Percentiles rank a stretch among this genome's conserved stretches.
Evolutionary conservation across 2,888 invertebrate genomes (phyloP).

Genomic region (Habroteleia sp.): DNA sequence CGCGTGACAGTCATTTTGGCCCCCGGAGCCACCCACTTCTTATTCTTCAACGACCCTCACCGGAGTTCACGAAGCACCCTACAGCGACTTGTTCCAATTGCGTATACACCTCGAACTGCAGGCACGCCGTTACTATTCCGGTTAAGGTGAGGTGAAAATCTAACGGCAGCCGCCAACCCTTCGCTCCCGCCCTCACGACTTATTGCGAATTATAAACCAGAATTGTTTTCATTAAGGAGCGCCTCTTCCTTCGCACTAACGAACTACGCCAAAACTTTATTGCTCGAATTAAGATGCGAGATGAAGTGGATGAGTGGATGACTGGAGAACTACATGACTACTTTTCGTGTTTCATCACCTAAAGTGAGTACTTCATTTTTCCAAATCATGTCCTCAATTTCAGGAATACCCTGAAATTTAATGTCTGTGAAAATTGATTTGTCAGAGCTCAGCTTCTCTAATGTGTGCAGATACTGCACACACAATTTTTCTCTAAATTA

Average conservation of each 20-base stretch:
- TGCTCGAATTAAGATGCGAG: constrained; percentile 48
- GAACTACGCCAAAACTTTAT: constrained; percentile 54
- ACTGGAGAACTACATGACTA: not conserved
- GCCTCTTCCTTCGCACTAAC: constrained; percentile 55
- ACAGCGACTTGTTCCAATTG: constrained; percentile 65
- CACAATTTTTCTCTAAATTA: no score
- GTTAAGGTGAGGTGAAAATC: constrained; percentile 64
- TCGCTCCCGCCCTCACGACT: constrained; percentile 60
- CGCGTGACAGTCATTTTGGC: constrained; percentile 73
- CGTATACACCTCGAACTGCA: constrained; percentile 62
- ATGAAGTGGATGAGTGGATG: constrained; percentile 21
- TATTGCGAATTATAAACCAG: constrained; percentile 76
- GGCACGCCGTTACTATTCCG: constrained; percentile 63
- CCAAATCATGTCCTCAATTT: no score
- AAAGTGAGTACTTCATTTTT: no score
- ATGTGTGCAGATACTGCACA: no score
- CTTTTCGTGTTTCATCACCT: not conserved
- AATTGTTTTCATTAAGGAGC: constrained; percentile 76
- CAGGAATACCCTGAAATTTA: no score
- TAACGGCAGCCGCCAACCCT: constrained; percentile 49
- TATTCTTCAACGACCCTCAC: constrained; percentile 64
- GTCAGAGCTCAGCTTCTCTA: no score
- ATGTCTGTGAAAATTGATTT: no score
- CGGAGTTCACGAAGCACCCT: constrained; percentile 65
- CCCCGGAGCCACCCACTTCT: constrained; percentile 57